Base-by-base conservation (phyloP, 2,113 vertebrate genomes). In the Triplophysa tibetana region DNA sequence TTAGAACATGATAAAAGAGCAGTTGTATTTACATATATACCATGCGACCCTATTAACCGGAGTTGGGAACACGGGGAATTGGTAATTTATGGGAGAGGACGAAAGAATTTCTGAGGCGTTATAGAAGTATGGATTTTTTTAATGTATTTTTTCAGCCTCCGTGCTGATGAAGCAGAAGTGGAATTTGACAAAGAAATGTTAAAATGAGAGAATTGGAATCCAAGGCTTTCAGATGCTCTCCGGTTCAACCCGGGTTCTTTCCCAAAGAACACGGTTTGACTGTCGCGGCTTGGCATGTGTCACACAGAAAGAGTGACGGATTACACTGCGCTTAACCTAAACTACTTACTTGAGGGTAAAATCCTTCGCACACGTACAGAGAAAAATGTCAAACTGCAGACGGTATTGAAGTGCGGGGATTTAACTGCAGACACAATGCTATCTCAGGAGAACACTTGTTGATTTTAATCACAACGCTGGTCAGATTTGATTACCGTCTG, bases 1-100 rank as follows among this genome's bases (percentile, higher is more conserved):
- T 65, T 65, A 65, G 74, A 64, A 76, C 45, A 65, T 73, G 2
- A 75, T 60, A 82, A 61, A 66, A 72, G 60, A 77, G 58, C 52
- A 56, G 33, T 66, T 60, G 70, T 77, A 84, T 82, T 86, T 85
- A 72, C 81, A 70, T 79, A 68, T 67, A 84, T 82, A 85, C 63
- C 56, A 21, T 43, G 8, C 60, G 83, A 82, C 77, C 82, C 74
- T 79, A 82, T 85, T 72, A 83, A 77, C 43, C 61, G 19, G 10
- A 6, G n/a, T 38, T 62, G 45, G 68, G 43, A 64, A 38, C 74
- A 58, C 9, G 10, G 24, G 26, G 29, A 52, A 17, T 65, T 58
- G 48, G 16, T 13, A 24, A 24, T 67, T 16, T 33, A 33, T 50
- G 33, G 41, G 56, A 62, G 26, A 70, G 52, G 67, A 69, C 14